A percentile compares a stretch with the other conserved stretches of the same genome.
These are phyloP conservation scores for Sylvilagus bachmani DNA, from an alignment of 2,113 vertebrate species.

Conservation along the genomic window DNA sequence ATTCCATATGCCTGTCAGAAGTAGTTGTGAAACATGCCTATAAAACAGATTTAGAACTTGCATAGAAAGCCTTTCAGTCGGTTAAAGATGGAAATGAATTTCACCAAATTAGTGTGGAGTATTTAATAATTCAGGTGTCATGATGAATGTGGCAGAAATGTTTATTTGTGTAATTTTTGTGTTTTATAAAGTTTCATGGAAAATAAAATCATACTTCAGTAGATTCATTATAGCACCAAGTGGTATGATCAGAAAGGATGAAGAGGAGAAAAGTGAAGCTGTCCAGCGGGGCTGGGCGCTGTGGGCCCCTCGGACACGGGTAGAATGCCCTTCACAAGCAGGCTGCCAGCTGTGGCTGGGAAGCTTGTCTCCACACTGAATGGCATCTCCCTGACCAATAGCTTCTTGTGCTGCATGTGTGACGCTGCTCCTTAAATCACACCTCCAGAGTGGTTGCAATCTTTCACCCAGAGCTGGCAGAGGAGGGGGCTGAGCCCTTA, in stretches of 20 bases:
- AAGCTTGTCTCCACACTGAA: no score
- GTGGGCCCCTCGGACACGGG: no score
- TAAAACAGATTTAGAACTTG: neutral
- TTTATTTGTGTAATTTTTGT: neutral
- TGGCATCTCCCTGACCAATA: no score
- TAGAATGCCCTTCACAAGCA: no score
- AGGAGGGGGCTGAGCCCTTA: no score
- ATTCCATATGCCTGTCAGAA: neutral
- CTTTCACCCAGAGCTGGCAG: no score
- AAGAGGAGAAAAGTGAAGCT: neutral
- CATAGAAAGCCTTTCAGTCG: neutral
- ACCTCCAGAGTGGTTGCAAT: no score
- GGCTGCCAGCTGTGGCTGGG: no score
- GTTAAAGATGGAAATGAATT: neutral
- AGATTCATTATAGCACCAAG: neutral
- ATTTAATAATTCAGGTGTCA: neutral
- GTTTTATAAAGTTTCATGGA: neutral
- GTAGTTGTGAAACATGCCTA: neutral
- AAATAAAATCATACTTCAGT: neutral
- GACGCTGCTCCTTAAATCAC: no score
- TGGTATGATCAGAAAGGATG: neutral
- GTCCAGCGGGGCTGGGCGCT: no score
- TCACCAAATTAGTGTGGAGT: conserved; percentile 9
- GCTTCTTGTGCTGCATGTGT: no score
- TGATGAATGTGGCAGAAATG: neutral